These are phyloP conservation scores for Ophion obscuratus DNA, from an alignment of 2,888 invertebrate species.

Conservation along the genomic window DNA sequence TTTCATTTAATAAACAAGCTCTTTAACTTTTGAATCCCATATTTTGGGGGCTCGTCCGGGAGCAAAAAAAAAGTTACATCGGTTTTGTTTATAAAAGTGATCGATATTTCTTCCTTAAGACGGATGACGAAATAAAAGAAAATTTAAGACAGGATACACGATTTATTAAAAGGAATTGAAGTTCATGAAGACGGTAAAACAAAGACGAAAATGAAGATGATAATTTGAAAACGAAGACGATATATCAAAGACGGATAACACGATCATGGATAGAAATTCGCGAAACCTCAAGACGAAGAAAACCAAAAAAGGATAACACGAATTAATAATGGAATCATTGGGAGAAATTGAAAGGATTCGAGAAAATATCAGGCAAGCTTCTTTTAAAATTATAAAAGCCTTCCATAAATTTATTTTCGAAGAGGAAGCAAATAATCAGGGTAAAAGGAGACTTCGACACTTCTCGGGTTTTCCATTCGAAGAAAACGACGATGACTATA, in stretches of 20 bases:
- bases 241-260: neutral
- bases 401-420: neutral
- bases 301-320: slow-evolving; percentile 36
- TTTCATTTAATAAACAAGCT: too few relatives aligned
- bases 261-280: slow-evolving; percentile 3
- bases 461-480: too few relatives aligned
- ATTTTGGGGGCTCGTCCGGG: too few relatives aligned
- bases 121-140: too few relatives aligned
- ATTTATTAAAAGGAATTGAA: slow-evolving; percentile 8
- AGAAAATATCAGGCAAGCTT: slow-evolving; percentile 4
- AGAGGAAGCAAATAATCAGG: too few relatives aligned
- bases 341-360: slow-evolving; percentile 8
- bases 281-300: neutral
- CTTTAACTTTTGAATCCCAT: too few relatives aligned
- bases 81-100: too few relatives aligned
- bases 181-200: slow-evolving; percentile 17
- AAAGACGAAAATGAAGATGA: slow-evolving; percentile 16
- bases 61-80: too few relatives aligned
- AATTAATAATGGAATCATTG: slow-evolving; percentile 5
- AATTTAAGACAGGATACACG: too few relatives aligned
- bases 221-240: slow-evolving; percentile 9
- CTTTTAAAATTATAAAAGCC: neutral
- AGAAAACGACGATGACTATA: too few relatives aligned
- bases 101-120: too few relatives aligned
- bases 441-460: too few relatives aligned